Conservation (phyloP, 2,888 invertebrate species). For the Griposia aprilina region DNA sequence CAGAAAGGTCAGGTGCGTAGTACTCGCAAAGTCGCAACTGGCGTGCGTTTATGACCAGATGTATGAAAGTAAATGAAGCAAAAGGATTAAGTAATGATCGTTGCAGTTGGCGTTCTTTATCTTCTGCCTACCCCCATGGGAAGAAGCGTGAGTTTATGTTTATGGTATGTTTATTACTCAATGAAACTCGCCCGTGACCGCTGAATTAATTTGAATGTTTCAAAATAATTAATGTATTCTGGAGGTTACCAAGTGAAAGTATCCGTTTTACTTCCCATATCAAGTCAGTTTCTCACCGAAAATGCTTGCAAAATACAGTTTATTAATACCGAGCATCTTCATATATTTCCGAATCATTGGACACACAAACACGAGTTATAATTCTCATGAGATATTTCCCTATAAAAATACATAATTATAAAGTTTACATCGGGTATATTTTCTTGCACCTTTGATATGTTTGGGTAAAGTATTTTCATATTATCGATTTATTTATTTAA, state of each 20-base stretch:
- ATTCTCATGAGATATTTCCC: not conserved
- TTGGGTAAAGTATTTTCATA: not conserved
- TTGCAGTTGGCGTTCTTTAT: not conserved
- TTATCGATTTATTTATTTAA: not conserved
- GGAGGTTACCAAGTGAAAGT: not conserved
- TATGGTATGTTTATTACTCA: conserved; percentile 27
- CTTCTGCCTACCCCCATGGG: not conserved
- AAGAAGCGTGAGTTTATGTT: not conserved
- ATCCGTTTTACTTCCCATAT: not conserved
- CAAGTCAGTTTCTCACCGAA: not conserved
- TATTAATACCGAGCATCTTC: not conserved
- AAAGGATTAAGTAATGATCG: not conserved
- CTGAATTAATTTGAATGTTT: conserved; percentile 29
- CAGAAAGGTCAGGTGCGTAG: no score
- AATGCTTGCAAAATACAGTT: not conserved
- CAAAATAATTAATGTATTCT: conserved; percentile 11
- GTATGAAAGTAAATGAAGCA: not conserved
- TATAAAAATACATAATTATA: not conserved
- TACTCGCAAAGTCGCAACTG: no score
- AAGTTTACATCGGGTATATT: not conserved
- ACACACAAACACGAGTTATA: not conserved
- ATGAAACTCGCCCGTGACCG: conserved; percentile 1
- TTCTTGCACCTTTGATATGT: not conserved
- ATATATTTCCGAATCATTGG: not conserved
- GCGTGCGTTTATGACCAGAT: no score